Conservation (phyloP, 2,888 invertebrate genomes). For the Andricus curvator region DNA sequence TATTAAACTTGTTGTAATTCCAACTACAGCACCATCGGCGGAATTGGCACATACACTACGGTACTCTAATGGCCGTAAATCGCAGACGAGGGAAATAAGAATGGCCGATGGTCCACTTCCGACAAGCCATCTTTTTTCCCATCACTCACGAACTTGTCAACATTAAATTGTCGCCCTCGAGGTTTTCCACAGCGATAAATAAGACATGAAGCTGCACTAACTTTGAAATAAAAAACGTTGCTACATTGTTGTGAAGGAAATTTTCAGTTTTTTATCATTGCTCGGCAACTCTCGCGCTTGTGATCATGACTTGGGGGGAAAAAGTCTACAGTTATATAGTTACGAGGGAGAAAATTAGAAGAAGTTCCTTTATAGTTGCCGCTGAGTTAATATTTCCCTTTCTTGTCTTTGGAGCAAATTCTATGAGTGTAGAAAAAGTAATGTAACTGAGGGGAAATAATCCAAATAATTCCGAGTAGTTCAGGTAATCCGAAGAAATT, state of each 20-base stretch:
- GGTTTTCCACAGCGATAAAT: not conserved
- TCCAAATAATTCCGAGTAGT: no score
- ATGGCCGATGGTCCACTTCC: not conserved
- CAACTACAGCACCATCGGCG: not conserved
- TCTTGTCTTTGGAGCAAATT: not conserved
- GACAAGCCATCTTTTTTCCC: conserved; percentile 13
- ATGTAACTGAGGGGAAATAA: not conserved
- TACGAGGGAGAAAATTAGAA: conserved; percentile 14
- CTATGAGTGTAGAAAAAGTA: not conserved
- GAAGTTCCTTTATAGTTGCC: not conserved
- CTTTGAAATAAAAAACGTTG: not conserved
- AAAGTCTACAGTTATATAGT: not conserved
- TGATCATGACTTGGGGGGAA: not conserved
- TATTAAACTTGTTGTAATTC: conserved; percentile 27
- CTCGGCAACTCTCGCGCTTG: not conserved
- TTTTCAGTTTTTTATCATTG: not conserved
- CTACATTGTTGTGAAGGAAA: not conserved
- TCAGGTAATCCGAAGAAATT: no score
- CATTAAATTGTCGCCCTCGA: conserved; percentile 21
- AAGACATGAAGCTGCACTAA: not conserved
- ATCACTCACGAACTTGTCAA: conserved; percentile 14
- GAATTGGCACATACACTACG: conserved; percentile 3
- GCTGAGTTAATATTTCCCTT: not conserved
- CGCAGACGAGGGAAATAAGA: not conserved
- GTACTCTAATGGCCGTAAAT: not conserved